Conservation (phyloP, 2,113 vertebrate genomes). For the Dicrurus megarhynchus region DNA sequence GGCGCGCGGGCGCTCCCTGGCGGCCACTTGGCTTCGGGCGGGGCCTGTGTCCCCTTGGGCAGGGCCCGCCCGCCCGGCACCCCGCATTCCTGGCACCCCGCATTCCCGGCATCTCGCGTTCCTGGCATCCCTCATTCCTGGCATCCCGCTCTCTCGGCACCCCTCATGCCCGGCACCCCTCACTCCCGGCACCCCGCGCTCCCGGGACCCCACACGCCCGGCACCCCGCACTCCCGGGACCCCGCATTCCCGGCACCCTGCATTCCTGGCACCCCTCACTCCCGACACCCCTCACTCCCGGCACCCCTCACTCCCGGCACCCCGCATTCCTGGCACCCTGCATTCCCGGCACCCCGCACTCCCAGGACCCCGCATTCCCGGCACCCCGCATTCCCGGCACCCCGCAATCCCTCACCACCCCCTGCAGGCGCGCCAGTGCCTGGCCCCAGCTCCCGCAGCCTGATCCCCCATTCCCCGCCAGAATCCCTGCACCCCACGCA, state of each 20-base stretch:
- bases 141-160: rapidly evolving
- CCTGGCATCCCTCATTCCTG: too few species aligned
- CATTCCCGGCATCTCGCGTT: rapidly evolving
- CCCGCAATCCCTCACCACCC: rapidly evolving
- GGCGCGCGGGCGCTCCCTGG: not conserved
- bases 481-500: rapidly evolving
- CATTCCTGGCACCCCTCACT: too few species aligned
- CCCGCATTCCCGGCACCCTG: not conserved
- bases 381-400: not conserved
- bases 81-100: too few species aligned
- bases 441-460: not conserved
- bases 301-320: rapidly evolving
- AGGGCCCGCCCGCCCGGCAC: rapidly evolving
- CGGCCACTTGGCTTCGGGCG: not conserved
- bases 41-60: not conserved
- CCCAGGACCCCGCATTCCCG: too few species aligned
- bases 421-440: not conserved
- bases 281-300: not conserved
- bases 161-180: not conserved
- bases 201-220: not conserved
- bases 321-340: not conserved
- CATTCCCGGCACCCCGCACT: not conserved
- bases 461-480: not conserved
- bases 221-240: not conserved
- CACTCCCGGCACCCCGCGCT: rapidly evolving